Conservation (phyloP, 2,113 vertebrate genomes). For the Sturnira hondurensis region DNA sequence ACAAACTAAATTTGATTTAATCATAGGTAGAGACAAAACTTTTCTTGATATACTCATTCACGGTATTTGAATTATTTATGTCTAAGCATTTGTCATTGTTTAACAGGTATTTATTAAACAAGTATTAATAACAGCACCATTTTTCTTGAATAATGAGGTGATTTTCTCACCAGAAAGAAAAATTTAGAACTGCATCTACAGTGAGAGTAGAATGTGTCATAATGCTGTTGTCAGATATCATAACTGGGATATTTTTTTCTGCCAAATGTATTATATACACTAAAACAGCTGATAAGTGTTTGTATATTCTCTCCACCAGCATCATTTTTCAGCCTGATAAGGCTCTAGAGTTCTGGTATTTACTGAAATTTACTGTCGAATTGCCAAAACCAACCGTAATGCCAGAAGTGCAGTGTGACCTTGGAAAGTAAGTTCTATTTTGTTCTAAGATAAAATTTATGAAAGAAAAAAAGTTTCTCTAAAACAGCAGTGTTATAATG, state of each 20-base stretch:
- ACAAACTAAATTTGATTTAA: neutral
- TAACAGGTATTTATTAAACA: neutral
- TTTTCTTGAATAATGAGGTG: neutral
- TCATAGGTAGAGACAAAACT: neutral
- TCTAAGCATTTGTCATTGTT: conserved; percentile 11
- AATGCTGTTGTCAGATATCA: neutral
- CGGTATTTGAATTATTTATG: neutral
- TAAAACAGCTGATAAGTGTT: conserved; percentile 15
- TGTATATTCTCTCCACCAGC: conserved; percentile 74
- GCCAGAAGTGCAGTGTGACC: conserved; percentile 83
- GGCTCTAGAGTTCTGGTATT: conserved; percentile 88
- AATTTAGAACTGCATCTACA: neutral
- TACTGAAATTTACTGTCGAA: conserved; percentile 79
- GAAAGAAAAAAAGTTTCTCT: neutral
- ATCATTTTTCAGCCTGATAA: conserved; percentile 85
- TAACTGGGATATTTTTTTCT: neutral
- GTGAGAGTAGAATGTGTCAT: neutral
- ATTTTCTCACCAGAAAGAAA: neutral
- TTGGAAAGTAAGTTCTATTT: conserved; percentile 80
- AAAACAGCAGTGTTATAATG: neutral
- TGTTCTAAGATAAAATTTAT: neutral
- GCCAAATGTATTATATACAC: neutral
- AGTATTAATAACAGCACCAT: neutral
- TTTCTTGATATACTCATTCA: neutral
- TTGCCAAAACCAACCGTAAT: conserved; percentile 73